A percentile compares a stretch with the other conserved stretches of the same genome.
These are phyloP conservation scores for Caracal caracal DNA, from an alignment of 2,113 vertebrate genomes.

Conservation along the genomic window DNA sequence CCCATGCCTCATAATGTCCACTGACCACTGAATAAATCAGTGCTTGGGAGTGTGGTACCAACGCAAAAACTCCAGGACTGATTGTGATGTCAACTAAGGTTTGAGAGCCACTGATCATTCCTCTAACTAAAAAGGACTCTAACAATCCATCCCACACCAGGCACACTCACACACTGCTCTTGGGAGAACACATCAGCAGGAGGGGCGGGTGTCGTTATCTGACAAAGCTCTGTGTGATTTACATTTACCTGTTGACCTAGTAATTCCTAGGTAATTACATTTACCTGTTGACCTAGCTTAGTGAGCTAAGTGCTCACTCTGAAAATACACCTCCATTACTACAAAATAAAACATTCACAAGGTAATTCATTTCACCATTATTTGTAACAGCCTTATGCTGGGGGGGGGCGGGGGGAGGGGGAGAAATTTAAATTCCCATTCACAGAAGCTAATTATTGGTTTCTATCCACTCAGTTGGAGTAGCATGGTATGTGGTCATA, in stretches of 20 bases:
- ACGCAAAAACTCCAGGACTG: not conserved
- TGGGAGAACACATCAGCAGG: not conserved
- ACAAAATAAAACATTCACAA: not conserved
- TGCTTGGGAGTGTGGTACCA: not conserved
- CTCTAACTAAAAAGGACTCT: not conserved
- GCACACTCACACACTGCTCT: not conserved
- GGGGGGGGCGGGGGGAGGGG: fast-evolving
- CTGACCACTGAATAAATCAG: not conserved
- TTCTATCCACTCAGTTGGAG: not conserved
- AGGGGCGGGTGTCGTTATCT: not conserved
- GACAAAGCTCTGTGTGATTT: not conserved
- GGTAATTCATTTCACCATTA: not conserved
- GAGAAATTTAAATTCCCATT: not conserved
- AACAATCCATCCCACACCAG: not conserved
- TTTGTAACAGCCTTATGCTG: not conserved
- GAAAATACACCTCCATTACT: not conserved
- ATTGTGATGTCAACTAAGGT: not conserved
- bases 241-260: not conserved
- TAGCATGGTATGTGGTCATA: not conserved
- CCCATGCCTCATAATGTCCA: not conserved
- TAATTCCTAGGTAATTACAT: not conserved
- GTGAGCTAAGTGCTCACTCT: not conserved
- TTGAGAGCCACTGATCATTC: not conserved
- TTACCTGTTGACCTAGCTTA: not conserved
- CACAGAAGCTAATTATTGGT: not conserved